A percentile compares a stretch with the other conserved stretches of the same genome.
phyloP scores from a whole-genome alignment of 2,113 vertebrate genomes.

The Ptyas mucosa region DNA sequence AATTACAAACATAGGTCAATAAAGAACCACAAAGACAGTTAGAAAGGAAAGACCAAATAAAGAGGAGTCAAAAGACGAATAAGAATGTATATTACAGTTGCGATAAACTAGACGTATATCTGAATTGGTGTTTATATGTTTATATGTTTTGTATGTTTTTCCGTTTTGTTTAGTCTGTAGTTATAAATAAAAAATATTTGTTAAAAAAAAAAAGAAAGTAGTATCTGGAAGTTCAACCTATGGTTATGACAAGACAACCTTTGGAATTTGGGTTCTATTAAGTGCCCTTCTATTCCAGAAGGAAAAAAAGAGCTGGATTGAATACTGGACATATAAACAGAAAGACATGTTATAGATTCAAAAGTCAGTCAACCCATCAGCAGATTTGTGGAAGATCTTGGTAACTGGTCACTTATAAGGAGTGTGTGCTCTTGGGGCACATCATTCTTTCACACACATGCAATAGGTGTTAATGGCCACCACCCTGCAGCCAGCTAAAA shows the following conservation, averaged over 20 bases:
- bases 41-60: too few species aligned
- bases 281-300: neutral
- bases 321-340: neutral
- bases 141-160: too few species aligned
- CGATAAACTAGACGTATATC: too few species aligned
- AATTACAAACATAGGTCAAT: too few species aligned
- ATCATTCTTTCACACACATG: neutral
- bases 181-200: too few species aligned
- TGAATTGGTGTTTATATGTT: too few species aligned
- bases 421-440: neutral
- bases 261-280: neutral
- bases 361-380: neutral
- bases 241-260: neutral
- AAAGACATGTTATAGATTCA: neutral
- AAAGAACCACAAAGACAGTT: too few species aligned
- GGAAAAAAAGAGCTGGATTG: neutral
- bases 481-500: neutral
- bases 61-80: too few species aligned
- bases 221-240: neutral
- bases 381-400: neutral
- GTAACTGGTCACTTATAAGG: neutral
- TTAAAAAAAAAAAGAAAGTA: too few species aligned
- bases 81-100: too few species aligned
- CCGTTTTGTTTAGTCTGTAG: too few species aligned
- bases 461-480: neutral